phyloP scores from a whole-genome alignment of 2,888 invertebrate genomes.

The Lepetodrilus schrolli region DNA sequence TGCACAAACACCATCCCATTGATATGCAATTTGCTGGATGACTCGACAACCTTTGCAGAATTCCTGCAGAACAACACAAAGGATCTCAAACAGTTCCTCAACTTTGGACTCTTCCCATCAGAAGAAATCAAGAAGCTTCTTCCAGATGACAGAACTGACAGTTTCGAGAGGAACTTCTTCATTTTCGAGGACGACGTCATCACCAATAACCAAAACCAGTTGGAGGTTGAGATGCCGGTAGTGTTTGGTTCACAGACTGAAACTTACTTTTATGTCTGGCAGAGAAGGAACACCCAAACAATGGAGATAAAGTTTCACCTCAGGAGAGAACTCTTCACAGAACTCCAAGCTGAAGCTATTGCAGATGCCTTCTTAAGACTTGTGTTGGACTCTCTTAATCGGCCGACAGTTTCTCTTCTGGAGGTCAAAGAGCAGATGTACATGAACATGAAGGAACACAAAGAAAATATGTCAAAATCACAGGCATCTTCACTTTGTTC shows the following conservation, averaged over 20 bases:
- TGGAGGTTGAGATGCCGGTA: background rate
- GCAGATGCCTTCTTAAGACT: background rate
- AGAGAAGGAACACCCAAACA: background rate
- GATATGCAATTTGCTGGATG: background rate
- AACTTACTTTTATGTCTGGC: background rate
- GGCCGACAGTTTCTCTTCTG: background rate
- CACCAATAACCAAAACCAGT: background rate
- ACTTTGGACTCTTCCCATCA: background rate
- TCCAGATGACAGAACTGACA: background rate
- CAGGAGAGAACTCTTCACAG: background rate
- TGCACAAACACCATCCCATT: conserved; percentile 8
- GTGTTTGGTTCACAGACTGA: background rate
- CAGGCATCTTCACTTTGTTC: background rate
- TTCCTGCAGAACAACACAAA: background rate
- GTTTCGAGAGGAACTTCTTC: background rate
- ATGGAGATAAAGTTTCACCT: background rate
- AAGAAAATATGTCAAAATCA: no score
- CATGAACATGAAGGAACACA: background rate
- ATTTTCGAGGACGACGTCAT: background rate
- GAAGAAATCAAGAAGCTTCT: background rate
- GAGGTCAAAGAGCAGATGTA: background rate
- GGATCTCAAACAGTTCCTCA: background rate
- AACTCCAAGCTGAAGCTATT: background rate
- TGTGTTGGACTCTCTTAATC: background rate
- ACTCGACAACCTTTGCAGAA: background rate